Evolutionary conservation across 2,113 vertebrate genomes (phyloP).

Genomic region (Gobio gobio): DNA sequence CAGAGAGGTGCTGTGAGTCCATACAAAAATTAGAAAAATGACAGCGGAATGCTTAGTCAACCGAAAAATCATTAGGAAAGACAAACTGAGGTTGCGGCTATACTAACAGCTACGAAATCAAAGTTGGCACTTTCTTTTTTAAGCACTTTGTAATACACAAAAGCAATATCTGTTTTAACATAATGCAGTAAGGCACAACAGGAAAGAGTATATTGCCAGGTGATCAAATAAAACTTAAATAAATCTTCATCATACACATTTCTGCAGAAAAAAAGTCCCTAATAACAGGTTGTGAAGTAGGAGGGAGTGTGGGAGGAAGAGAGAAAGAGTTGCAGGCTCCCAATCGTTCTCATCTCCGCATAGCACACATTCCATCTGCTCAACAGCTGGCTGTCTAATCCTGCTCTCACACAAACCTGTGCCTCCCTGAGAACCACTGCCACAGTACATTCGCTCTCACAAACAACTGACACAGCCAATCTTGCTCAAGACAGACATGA

Average conservation of each 20-base stretch:
- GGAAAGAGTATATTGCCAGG: not conserved
- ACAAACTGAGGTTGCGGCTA: conserved; percentile 5
- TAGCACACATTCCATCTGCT: conserved; percentile 76
- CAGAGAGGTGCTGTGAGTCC: not conserved
- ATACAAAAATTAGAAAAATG: conserved; percentile 70
- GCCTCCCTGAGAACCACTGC: conserved; percentile 67
- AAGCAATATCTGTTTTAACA: too few species aligned
- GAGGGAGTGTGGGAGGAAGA: not conserved
- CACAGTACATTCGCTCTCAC: conserved; percentile 8
- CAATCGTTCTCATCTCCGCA: conserved; percentile 67
- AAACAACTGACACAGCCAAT: conserved; percentile 19
- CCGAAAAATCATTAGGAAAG: not conserved
- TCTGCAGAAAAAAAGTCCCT: conserved; percentile 15
- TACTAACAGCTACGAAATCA: not conserved
- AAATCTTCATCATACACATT: not conserved
- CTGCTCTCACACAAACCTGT: conserved; percentile 67
- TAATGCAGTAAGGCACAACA: too few species aligned
- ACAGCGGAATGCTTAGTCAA: conserved; percentile 56
- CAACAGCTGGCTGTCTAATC: conserved; percentile 77
- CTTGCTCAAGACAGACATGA: not conserved
- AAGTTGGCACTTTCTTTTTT: not conserved
- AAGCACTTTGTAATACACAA: not conserved
- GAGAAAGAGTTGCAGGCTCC: conserved; percentile 51
- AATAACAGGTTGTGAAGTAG: conserved; percentile 29
- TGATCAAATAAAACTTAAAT: conserved; percentile 30